Conservation (phyloP, 2,113 vertebrate genomes). For the Alexandromys fortis region DNA sequence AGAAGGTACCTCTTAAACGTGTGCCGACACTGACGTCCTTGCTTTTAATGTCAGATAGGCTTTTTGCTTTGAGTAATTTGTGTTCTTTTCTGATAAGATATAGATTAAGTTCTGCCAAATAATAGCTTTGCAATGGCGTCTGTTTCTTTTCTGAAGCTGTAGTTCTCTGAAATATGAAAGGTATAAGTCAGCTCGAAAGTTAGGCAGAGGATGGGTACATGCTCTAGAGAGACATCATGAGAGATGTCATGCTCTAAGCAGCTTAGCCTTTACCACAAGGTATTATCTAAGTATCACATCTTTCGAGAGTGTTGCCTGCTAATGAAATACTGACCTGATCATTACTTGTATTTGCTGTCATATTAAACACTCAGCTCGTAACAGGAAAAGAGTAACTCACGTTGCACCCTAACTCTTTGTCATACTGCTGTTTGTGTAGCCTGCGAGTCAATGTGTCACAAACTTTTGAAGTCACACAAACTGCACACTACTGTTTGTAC, state of each 20-base stretch:
- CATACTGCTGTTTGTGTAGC: neutral
- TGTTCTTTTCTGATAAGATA: slow-evolving; percentile 35
- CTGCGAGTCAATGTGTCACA: neutral
- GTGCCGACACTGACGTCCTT: neutral
- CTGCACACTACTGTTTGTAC: slow-evolving; percentile 57
- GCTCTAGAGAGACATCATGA: neutral
- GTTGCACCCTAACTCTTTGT: slow-evolving; percentile 11
- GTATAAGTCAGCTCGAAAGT: neutral
- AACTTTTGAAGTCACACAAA: slow-evolving; percentile 1
- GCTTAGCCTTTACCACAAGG: neutral
- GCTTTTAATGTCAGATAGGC: neutral
- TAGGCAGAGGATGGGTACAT: neutral
- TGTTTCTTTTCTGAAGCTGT: neutral
- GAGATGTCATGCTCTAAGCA: neutral
- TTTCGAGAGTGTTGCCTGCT: neutral
- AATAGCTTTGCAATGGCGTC: neutral
- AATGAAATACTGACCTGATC: neutral
- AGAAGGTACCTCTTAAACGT: slow-evolving; percentile 89
- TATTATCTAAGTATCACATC: too few relatives aligned
- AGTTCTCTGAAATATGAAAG: neutral
- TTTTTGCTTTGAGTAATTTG: slow-evolving; percentile 27
- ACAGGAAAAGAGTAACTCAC: slow-evolving; percentile 8
- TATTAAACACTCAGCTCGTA: neutral
- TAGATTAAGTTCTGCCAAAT: neutral
- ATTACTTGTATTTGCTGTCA: neutral